phyloP scores from a whole-genome alignment of 2,797 vertebrate genomes.

The Scarus forsteni region DNA sequence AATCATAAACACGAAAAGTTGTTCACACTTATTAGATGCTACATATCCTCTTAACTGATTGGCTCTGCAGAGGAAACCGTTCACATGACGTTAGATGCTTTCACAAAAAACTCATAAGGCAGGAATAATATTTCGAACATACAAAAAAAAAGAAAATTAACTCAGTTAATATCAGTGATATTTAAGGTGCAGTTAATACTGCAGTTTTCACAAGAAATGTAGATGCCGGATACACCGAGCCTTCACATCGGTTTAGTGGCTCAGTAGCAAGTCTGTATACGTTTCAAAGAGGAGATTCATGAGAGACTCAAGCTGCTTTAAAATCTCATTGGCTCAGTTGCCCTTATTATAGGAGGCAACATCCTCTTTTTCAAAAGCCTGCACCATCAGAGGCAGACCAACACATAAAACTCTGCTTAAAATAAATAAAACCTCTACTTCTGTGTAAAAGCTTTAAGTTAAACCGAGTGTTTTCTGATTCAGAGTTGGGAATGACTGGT shows the following conservation, averaged over 20 bases:
- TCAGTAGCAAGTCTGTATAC: slow-evolving; percentile 22
- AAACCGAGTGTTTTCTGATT: slow-evolving; percentile 24
- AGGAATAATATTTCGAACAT: slow-evolving; percentile 45
- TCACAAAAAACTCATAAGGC: slow-evolving; percentile 63
- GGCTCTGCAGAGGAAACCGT: slow-evolving; percentile 29
- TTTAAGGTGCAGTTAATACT: slow-evolving; percentile 40
- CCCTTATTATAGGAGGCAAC: slow-evolving; percentile 2
- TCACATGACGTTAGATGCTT: slow-evolving; percentile 34
- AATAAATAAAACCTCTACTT: slow-evolving; percentile 35
- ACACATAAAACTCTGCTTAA: slow-evolving; percentile 21
- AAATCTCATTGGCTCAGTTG: slow-evolving; percentile 10
- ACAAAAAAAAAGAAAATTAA: slow-evolving; percentile 11
- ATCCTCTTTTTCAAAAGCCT: background rate
- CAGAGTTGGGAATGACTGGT: slow-evolving; percentile 47
- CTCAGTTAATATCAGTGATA: slow-evolving; percentile 5
- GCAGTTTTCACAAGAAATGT: slow-evolving; percentile 38
- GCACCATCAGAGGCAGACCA: slow-evolving; percentile 16
- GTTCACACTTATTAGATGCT: slow-evolving; percentile 30
- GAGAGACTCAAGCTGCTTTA: slow-evolving; percentile 13
- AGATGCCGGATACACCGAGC: slow-evolving; percentile 7
- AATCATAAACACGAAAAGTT: slow-evolving; percentile 6
- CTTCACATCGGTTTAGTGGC: background rate
- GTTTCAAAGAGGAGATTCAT: slow-evolving; percentile 10
- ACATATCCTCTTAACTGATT: slow-evolving; percentile 38
- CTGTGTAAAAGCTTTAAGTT: background rate